A percentile compares a stretch with the other conserved stretches of the same genome.
phyloP scores from a whole-genome alignment of 2,888 invertebrate species.

The Agrochola circellaris region DNA sequence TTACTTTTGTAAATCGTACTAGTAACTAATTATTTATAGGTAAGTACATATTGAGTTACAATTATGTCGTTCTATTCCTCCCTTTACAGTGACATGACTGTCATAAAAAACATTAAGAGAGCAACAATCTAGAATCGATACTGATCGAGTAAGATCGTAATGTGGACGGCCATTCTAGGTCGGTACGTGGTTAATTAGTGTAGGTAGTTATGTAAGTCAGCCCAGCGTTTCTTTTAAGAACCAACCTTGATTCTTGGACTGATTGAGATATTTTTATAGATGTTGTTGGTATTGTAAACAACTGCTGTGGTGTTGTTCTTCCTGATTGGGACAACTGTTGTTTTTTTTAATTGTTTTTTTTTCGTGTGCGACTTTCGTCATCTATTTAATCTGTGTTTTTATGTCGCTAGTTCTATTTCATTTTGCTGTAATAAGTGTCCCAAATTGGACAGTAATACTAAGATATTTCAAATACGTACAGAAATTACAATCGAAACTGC shows the following conservation, averaged over 20 bases:
- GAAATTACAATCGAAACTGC: constrained; percentile 40
- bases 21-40: constrained; percentile 73
- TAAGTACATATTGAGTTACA: constrained; percentile 73
- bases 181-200: constrained; percentile 84
- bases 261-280: constrained; percentile 83
- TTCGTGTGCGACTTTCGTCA: constrained; percentile 5
- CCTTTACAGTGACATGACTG: constrained; percentile 80
- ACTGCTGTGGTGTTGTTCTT: constrained; percentile 66
- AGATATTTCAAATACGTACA: constrained; percentile 24
- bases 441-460: constrained; percentile 2
- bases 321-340: constrained; percentile 57
- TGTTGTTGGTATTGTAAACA: constrained; percentile 74
- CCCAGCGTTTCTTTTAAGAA: constrained; percentile 80
- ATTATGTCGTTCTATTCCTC: constrained; percentile 76
- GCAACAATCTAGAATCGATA: constrained; percentile 73
- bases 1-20: constrained; percentile 63
- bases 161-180: constrained; percentile 80
- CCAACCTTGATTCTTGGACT: constrained; percentile 85
- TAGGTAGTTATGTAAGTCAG: constrained; percentile 82
- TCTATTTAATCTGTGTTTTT: not conserved
- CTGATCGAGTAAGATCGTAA: constrained; percentile 77
- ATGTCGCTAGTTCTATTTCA: too few species aligned
- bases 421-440: too few species aligned
- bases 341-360: constrained; percentile 13
- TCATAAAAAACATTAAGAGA: constrained; percentile 78